Evolutionary conservation across 1,140 invertebrate genomes (phyloP), one percentile per base, ranked within the genome.

Genomic region (Drosophila navojoa): DNA sequence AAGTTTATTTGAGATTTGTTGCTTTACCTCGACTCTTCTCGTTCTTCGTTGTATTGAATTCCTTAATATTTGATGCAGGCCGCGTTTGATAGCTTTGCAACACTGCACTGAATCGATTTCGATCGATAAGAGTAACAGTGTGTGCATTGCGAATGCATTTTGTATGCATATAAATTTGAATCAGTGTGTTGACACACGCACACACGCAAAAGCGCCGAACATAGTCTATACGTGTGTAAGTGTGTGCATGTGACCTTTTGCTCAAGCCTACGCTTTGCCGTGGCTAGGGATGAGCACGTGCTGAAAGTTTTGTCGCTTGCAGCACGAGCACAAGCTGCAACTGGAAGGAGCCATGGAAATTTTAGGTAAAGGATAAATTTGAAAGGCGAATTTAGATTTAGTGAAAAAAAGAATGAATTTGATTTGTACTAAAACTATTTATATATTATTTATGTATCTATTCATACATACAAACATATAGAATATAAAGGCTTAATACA

Each of bases 1-100:
- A 84, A 77, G 68, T 77, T 86, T 69, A 74, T 74, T 60, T 71
- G 55, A 77, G 59, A 59, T 67, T 49, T 25, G 40, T 53, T 32
- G 11, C 3, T 15, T 25, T 13, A 3, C 9, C 3, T 35, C 9
- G 32, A 10, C 32, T 9, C 7, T 13, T 13, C 10, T 42, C 32
- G 11, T 25, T 53, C 22, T 25, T 13, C 13, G 1, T 3, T 3
- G 4, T 29, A 9, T 32, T 49, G 45, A 22, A 22, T 40, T 9
- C 6, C 35, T 32, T 35, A 52, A 40, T 16, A 38, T 22, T 55
- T 22, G 7, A 11, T 6, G 25, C 11, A 29, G 49, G 1, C n/a
- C n/a, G n/a, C 25, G 22, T 22, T 1, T 2, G 4, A 22, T 16
- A 22, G 19, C 19, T 22, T 22, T 7, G 32, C 47, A 62, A 13